phyloP scores from a whole-genome alignment of 2,797 vertebrate species.

The Chromis chromis region DNA sequence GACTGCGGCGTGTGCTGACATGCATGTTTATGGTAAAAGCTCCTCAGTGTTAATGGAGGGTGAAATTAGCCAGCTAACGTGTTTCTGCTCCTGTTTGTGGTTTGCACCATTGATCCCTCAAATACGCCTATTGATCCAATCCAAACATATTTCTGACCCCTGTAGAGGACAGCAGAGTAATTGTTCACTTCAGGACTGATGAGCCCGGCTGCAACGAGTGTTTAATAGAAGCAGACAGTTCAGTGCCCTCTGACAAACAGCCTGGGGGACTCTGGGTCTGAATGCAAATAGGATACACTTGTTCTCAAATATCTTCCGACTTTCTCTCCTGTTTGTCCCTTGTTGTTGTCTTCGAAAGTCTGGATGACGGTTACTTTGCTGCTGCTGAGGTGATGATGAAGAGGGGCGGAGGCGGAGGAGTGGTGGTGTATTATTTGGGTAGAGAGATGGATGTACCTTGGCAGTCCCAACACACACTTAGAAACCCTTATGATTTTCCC shows the following conservation, averaged over 20 bases:
- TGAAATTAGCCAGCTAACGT: slow-evolving; percentile 18
- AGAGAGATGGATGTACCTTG: slow-evolving; percentile 53
- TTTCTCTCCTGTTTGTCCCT: slow-evolving; percentile 30
- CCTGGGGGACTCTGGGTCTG: slow-evolving; percentile 35
- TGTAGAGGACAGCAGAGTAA: slow-evolving; percentile 56
- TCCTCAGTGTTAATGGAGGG: slow-evolving; percentile 16
- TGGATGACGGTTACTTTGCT: slow-evolving; percentile 27
- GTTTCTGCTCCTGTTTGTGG: slow-evolving; percentile 19
- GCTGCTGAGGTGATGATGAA: slow-evolving; percentile 41
- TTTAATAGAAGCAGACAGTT: slow-evolving; percentile 68
- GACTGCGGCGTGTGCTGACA: slow-evolving; percentile 22
- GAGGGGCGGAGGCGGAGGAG: background rate
- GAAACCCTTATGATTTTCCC: slow-evolving; percentile 48
- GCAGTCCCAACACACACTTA: slow-evolving; percentile 42
- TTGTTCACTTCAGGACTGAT: slow-evolving; percentile 40
- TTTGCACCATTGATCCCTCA: slow-evolving; percentile 25
- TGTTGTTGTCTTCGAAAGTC: background rate
- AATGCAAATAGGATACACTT: slow-evolving; percentile 63
- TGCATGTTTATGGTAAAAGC: slow-evolving; percentile 26
- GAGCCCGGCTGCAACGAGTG: slow-evolving; percentile 45
- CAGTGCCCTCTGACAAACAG: slow-evolving; percentile 58
- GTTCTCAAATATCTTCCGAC: slow-evolving; percentile 35
- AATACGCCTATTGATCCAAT: slow-evolving; percentile 35
- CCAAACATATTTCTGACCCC: slow-evolving; percentile 56
- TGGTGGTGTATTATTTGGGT: slow-evolving; percentile 24